Conservation (phyloP, 2,113 vertebrate genomes). For the Suricata suricatta region DNA sequence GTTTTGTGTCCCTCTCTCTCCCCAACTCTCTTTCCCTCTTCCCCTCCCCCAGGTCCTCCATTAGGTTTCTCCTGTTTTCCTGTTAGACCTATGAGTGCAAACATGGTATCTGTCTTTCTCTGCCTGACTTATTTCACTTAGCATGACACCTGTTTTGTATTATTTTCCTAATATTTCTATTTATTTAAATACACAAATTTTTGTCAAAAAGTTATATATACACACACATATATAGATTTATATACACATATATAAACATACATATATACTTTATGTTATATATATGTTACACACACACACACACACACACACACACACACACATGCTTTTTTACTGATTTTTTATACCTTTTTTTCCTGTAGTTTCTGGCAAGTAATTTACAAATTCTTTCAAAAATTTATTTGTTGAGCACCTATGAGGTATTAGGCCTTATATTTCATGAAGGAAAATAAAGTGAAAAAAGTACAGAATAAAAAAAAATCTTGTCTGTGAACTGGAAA, state of each 20-base stretch:
- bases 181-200: neutral
- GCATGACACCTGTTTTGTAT: neutral
- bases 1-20: too few species aligned
- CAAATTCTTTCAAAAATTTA: neutral
- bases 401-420: neutral
- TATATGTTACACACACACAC: too few species aligned
- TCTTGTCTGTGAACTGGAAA: neutral
- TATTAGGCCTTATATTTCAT: neutral
- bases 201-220: neutral
- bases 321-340: too few species aligned
- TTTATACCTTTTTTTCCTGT: neutral
- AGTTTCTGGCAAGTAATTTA: neutral
- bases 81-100: too few species aligned
- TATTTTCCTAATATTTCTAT: neutral
- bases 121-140: too few species aligned
- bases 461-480: neutral
- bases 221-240: neutral
- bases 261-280: neutral
- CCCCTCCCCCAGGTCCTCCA: too few species aligned
- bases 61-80: too few species aligned
- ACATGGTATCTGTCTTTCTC: too few species aligned
- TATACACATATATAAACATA: neutral
- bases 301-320: rapidly evolving
- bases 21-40: too few species aligned
- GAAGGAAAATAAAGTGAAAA: neutral